phyloP scores from a whole-genome alignment of 2,888 invertebrate species.

The Cosmopolites sordidus region DNA sequence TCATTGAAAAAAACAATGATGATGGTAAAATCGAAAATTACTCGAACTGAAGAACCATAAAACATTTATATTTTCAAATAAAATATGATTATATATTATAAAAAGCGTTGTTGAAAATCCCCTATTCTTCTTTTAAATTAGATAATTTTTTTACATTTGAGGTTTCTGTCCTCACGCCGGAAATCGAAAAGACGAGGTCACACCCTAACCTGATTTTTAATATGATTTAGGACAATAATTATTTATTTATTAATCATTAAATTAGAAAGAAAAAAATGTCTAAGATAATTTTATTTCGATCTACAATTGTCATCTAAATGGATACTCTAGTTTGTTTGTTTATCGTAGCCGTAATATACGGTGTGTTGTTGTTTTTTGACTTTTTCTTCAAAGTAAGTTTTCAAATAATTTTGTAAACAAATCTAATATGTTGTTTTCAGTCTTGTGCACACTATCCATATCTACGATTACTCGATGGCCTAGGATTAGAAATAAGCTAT shows the following conservation, averaged over 20 bases:
- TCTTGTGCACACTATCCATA: conserved; percentile 82
- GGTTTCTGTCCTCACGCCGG: too few relatives aligned
- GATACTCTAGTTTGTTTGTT: conserved; percentile 50
- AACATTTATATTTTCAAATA: not conserved
- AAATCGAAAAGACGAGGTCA: too few relatives aligned
- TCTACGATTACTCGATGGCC: conserved; percentile 68
- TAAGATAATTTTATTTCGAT: not conserved
- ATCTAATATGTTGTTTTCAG: conserved; percentile 51
- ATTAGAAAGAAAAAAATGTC: not conserved
- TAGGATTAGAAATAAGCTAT: conserved; percentile 69
- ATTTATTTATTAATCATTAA: not conserved
- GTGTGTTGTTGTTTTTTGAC: conserved; percentile 71
- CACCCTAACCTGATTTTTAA: not conserved
- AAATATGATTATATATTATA: too few relatives aligned
- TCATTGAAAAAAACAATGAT: conserved; percentile 53
- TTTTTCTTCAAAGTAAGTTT: conserved; percentile 72
- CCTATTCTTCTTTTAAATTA: too few relatives aligned
- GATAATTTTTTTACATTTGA: too few relatives aligned
- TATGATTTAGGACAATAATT: not conserved
- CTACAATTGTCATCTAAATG: conserved; percentile 2
- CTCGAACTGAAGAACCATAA: conserved; percentile 28
- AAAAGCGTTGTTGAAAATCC: too few relatives aligned
- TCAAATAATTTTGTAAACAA: not conserved
- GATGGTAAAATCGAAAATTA: conserved; percentile 45
- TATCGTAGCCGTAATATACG: conserved; percentile 61